phyloP scores from a whole-genome alignment of 2,888 invertebrate genomes.

The Pediacus dermestoides region DNA sequence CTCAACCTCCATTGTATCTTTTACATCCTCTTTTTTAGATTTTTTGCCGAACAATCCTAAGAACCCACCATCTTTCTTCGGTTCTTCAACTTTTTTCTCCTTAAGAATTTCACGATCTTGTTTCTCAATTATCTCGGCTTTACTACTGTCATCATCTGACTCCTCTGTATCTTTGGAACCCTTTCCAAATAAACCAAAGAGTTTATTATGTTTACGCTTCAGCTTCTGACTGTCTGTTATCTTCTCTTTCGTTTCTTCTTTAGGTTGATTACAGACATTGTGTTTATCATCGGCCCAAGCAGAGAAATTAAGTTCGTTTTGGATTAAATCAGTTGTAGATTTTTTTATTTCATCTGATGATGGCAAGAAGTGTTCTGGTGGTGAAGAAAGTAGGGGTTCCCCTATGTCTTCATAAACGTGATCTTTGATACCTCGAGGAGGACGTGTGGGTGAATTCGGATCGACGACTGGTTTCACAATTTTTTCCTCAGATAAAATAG shows the following conservation, averaged over 20 bases:
- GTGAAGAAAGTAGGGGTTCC: constrained; percentile 24
- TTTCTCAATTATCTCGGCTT: constrained; percentile 42
- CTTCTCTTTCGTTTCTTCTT: constrained; percentile 9
- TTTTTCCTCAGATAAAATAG: constrained; percentile 35
- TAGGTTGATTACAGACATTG: constrained; percentile 27
- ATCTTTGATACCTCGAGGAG: constrained; percentile 32
- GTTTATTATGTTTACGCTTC: constrained; percentile 37
- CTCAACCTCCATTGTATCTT: constrained; percentile 6
- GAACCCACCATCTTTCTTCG: constrained; percentile 28
- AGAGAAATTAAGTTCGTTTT: constrained; percentile 39
- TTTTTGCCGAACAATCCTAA: constrained; percentile 36
- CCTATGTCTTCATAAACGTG: constrained; percentile 40
- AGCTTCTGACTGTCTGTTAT: constrained; percentile 32
- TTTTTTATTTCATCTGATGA: constrained; percentile 25
- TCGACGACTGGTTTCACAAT: constrained; percentile 30
- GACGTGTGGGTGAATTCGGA: constrained; percentile 26
- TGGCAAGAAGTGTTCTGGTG: constrained; percentile 24
- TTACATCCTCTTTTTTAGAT: constrained; percentile 26
- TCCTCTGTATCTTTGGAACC: constrained; percentile 42
- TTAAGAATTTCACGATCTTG: constrained; percentile 43
- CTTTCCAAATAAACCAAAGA: constrained; percentile 42
- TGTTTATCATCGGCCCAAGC: constrained; percentile 39
- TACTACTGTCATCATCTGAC: constrained; percentile 37
- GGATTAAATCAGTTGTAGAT: constrained; percentile 38
- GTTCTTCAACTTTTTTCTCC: constrained; percentile 26